Conservation (phyloP, 2,797 vertebrate species). For the Coregonus suidteri region DNA sequence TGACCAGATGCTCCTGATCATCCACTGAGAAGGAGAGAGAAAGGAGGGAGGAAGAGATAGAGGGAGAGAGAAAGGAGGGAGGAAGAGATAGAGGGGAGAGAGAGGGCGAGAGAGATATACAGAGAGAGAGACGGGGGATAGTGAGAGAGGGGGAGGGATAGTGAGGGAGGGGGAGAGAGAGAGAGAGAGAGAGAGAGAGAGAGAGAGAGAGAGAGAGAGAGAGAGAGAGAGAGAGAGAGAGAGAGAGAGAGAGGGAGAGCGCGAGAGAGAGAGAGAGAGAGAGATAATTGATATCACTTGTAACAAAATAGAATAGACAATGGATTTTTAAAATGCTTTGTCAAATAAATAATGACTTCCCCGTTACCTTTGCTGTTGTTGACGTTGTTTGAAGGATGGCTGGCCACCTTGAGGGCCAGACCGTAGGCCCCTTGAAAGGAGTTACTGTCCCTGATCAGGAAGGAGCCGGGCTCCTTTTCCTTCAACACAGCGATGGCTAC, state of each 20-base stretch:
- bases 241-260: constrained; percentile 62
- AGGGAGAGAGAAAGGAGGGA: not conserved
- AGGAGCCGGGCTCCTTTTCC: constrained; percentile 77
- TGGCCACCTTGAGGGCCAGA: constrained; percentile 79
- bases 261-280: constrained; percentile 29
- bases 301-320: too few relatives aligned
- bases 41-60: constrained; percentile 4
- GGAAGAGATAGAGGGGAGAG: constrained; percentile 18
- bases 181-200: too few relatives aligned
- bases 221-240: too few relatives aligned
- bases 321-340: constrained; percentile 58
- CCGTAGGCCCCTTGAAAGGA: constrained; percentile 84
- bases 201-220: constrained; percentile 61
- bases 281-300: too few relatives aligned
- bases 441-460: constrained; percentile 82
- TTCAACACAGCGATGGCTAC: constrained; percentile 79
- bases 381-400: constrained; percentile 67
- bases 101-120: constrained; percentile 31
- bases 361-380: constrained; percentile 64
- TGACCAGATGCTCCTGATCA: constrained; percentile 86
- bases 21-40: constrained; percentile 73
- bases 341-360: constrained; percentile 62
- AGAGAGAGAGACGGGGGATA: constrained; percentile 34
- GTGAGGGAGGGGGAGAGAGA: not conserved
- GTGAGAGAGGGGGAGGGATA: constrained; percentile 12